Base-by-base conservation (phyloP, 1,140 invertebrate species). In the Chionoecetes opilio region DNA sequence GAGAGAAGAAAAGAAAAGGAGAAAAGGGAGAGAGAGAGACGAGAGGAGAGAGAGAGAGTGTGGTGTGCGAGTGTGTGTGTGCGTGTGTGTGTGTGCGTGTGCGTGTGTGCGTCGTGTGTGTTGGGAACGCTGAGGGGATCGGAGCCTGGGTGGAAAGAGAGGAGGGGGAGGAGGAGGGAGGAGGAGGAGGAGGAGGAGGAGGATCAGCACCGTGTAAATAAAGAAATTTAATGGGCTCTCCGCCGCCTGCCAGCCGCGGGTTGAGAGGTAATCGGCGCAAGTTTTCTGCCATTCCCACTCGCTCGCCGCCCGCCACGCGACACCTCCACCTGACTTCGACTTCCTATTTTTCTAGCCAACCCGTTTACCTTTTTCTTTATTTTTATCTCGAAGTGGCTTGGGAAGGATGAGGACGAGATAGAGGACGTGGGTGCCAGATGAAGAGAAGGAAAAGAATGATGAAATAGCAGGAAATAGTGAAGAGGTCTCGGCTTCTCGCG, bases 161-260 rank as follows among this genome's bases (percentile, higher is more conserved):
- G 41, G 29, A 31, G 31, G 8, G 17, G 38, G 38, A 91, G 35
- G 38, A 75, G 89, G 38, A 75, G 41, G 38, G 38, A 91, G 88
- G 29, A 53, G 35, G 34, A 14, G 88, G 34, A 26, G 26, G 1
- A 29, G 87, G n/a, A 29, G 35, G 3, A 38, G 14, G 34, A 38
- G 89, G 29, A 75, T 34, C 38, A 41, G 35, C 14, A 31, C 38
- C 41, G 89, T 91, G 38, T 6, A 41, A 41, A 41, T 41, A 41
- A 41, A 41, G 14, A 41, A 41, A 91, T 91, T 91, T 91, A 91
- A 91, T 91, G 89, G 38, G 26, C n/a, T n/a, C 34, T 41, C n/a
- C 89, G 89, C 38, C 89, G 89, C 89, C 89, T 91, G 89, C 21
- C 89, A 91, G 89, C 89, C 89, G 89, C 53, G 89, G 89, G 41